Conservation (phyloP, 2,797 vertebrate genomes). For the Petrocephalus schoutedeni region DNA sequence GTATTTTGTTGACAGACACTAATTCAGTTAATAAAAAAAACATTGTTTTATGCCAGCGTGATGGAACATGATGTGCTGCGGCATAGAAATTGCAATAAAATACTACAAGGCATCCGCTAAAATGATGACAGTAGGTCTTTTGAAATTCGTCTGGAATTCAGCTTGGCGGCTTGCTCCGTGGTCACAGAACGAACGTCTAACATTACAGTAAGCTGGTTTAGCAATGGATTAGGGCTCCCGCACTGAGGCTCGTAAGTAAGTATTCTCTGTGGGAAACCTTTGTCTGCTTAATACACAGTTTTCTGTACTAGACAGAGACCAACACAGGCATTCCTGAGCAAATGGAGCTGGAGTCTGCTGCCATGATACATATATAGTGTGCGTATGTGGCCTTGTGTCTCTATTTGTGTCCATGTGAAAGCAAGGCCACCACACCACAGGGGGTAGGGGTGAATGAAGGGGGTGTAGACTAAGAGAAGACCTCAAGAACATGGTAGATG, state of each 20-base stretch:
- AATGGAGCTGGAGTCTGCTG: not conserved
- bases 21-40: not conserved
- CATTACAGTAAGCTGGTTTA: conserved; percentile 2
- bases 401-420: not conserved
- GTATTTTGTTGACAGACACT: not conserved
- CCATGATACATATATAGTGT: not conserved
- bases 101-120: not conserved
- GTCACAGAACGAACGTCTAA: not conserved
- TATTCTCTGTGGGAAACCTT: conserved; percentile 11
- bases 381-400: not conserved
- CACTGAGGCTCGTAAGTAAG: not conserved
- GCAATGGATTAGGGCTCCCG: not conserved
- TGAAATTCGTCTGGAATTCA: not conserved
- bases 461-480: not conserved
- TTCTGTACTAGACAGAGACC: not conserved
- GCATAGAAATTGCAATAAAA: not conserved
- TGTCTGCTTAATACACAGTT: not conserved
- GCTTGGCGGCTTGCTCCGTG: not conserved
- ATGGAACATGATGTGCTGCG: not conserved
- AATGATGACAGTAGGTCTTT: not conserved
- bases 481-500: not conserved
- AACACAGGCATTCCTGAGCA: not conserved
- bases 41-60: not conserved
- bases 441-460: not conserved
- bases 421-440: not conserved